Base-by-base conservation (phyloP, 2,113 vertebrate species). In the Nothoprocta perdicaria region DNA sequence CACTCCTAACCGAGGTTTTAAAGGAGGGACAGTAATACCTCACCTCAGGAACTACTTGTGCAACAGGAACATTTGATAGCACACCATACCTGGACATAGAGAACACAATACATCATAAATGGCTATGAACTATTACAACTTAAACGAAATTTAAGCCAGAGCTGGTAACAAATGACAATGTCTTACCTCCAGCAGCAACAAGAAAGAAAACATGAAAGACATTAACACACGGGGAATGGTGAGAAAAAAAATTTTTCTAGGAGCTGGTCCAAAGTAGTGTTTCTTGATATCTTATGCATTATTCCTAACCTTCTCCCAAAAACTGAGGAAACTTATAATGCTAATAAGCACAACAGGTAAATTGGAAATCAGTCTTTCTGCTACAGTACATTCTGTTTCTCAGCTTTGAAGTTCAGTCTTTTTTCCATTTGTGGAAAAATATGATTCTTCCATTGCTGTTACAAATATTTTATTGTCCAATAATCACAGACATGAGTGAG, bases 141-240 rank as follows among this genome's bases (percentile, higher is more conserved):
- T 35, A 17, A 22, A 53, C 19, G 74, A 86, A 58, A 19, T n/a
- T 73, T 57, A 71, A 89, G 4, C 9, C 11, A 65, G 38, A 74
- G 8, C 14, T 60, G 57, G 29, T 5, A 38, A 58, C 26, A 29
- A 61, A 79, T 48, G 14, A 75, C 7, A 4, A 6, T 10, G 62
- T 79, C 52, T 79, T 35, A 52, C 7, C 53, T 79, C 21, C 31
- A 38, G 29, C 15, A 31, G 35, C 9, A 53, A 75, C 12, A 16
- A 83, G 86, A 84, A 31, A 33, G 52, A 40, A 75, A 71, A 55
- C 12, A 10, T 46, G n/a, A 5, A 38, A 82, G 41, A 80, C 83
- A 75, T 18, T 18, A 50, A n/a, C 1, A 41, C 19, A 2, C 3
- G 2, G 11, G 1, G 3, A 3, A 33, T 14, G n/a, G 14, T 58